A percentile compares a stretch with the other conserved stretches of the same genome.
These are phyloP conservation scores for Drosophila saltans DNA, from an alignment of 1,140 invertebrate genomes.

Conservation along the genomic window DNA sequence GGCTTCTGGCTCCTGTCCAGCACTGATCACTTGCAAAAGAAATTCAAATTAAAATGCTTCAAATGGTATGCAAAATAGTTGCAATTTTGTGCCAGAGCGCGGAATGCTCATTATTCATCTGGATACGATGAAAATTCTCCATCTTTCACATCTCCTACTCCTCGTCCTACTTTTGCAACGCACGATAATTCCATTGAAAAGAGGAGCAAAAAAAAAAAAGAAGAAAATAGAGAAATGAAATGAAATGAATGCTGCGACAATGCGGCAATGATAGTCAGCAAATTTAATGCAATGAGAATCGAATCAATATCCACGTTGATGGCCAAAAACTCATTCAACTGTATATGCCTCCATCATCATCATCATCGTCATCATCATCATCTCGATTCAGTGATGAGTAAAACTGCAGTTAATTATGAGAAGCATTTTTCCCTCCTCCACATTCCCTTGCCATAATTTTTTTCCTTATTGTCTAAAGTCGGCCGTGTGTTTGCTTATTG, in stretches of 20 bases:
- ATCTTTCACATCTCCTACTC: neutral
- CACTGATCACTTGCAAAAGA: constrained; percentile 74
- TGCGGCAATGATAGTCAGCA: constrained; percentile 32
- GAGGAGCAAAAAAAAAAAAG: constrained; percentile 16
- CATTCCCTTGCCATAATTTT: constrained; percentile 17
- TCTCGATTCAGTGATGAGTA: constrained; percentile 9
- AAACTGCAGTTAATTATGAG: constrained; percentile 74
- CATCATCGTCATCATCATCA: neutral
- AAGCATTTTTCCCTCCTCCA: constrained; percentile 12
- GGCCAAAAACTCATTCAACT: constrained; percentile 25
- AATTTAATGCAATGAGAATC: constrained; percentile 36
- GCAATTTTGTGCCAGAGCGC: constrained; percentile 67
- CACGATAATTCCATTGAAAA: constrained; percentile 18
- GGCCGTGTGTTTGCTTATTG: constrained; percentile 53
- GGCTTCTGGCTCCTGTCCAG: constrained; percentile 22
- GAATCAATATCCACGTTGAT: constrained; percentile 49
- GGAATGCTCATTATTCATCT: constrained; percentile 75
- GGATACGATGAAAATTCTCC: neutral
- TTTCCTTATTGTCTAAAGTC: constrained; percentile 13
- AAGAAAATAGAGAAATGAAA: too few species aligned
- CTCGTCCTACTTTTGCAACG: neutral
- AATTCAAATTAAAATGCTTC: constrained; percentile 81
- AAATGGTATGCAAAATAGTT: constrained; percentile 78
- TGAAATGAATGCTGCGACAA: constrained; percentile 14
- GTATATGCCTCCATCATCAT: neutral